Evolutionary conservation across 2,888 invertebrate genomes (phyloP), one percentile per base, ranked within the genome.

Genomic region (Masnerella sp.): DNA sequence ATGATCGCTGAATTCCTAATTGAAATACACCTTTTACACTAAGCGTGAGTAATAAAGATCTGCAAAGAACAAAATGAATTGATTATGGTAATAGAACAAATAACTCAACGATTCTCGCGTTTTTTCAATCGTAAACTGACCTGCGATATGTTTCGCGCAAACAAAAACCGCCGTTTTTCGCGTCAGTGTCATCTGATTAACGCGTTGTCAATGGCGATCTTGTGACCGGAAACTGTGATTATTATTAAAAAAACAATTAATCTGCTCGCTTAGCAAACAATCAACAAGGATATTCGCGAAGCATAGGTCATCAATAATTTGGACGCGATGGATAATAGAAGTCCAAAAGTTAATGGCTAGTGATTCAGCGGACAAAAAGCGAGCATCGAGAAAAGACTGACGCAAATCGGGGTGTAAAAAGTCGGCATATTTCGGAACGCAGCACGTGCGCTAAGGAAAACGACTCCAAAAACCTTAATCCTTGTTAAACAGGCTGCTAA

Each of bases 321-420:
- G 25, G 47, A 12, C 14, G 8, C 18, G 25, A 38, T 47, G 17
- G 32, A 49, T 40, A 56, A 38, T 62, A 56, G 18, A 47, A 51
- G 58, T 59, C 30, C 51, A 43, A 59, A 58, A 43, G 49, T 68
- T 68, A 68, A 68, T 59, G 32, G 43, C 17, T 0, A 20, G 11
- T 58, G 49, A 49, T 30, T 59, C 43, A 52, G 1, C 5, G 11
- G n/a, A 11, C 11, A 70, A 62, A 61, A 69, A 69, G 42, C 11
- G n/a, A 11, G 2, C 30, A 36, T 17, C 12, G 12, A 34, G 34
- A 36, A 54, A 56, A 62, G 40, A 32, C 11, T 49, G 56, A 64
- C 42, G 49, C 22, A 58, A 36, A 51, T 12, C 7, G 14, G 4
- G 4, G n/a, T 4, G 17, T 42, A 64, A 64, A 54, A 62, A 58